Evolutionary conservation across 1,140 invertebrate species (phyloP).

Genomic region (Himalopsyche phryganea): DNA sequence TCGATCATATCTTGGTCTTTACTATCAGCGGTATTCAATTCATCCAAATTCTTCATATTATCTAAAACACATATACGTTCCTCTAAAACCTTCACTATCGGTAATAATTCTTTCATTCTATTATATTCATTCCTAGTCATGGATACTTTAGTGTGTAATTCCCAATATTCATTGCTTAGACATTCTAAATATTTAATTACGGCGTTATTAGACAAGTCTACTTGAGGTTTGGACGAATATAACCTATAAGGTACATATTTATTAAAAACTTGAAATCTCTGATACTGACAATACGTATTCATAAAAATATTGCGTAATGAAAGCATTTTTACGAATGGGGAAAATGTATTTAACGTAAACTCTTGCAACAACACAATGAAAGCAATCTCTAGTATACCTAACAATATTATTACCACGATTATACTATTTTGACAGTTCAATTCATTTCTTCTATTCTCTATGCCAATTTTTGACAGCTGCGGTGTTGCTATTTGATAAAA

Average conservation of each 20-base stretch:
- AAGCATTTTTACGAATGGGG: no score
- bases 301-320: no score
- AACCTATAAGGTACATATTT: constrained; percentile 5
- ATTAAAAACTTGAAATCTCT: constrained; percentile 2
- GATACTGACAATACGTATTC: background rate
- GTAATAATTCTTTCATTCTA: constrained; percentile 35
- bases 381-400: no score
- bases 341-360: no score
- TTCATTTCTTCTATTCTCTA: no score
- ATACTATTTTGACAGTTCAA: no score
- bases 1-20: constrained; percentile 55
- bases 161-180: constrained; percentile 18
- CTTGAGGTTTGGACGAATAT: constrained; percentile 9
- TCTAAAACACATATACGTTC: constrained; percentile 42
- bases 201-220: constrained; percentile 21
- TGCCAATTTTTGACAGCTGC: no score
- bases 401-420: no score
- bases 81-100: constrained; percentile 41
- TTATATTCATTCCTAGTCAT: constrained; percentile 1
- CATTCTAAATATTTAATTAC: constrained; percentile 26
- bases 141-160: constrained; percentile 4
- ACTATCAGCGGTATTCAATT: constrained; percentile 48
- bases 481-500: no score
- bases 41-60: constrained; percentile 44
- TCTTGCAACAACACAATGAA: no score